Conservation (phyloP, 2,113 vertebrate species). For the Cnemophilus loriae region DNA sequence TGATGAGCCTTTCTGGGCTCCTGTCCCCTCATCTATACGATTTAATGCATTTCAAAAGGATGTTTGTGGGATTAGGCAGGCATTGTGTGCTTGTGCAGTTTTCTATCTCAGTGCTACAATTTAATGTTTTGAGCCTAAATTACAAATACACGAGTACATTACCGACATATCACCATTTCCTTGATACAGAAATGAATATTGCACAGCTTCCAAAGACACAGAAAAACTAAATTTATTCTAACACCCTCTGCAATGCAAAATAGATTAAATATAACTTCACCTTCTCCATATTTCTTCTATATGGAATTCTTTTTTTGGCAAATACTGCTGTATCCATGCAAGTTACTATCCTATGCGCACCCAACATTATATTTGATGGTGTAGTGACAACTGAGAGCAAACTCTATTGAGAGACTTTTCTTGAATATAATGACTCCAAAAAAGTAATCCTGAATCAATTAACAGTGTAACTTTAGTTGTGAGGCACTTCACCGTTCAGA, state of each 20-base stretch:
- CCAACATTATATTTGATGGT: background rate
- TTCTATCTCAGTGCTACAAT: background rate
- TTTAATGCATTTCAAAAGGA: background rate
- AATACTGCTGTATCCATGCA: background rate
- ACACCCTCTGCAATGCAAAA: background rate
- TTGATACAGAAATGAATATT: background rate
- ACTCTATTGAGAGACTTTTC: constrained; percentile 40
- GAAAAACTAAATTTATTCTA: background rate
- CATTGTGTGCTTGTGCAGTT: background rate
- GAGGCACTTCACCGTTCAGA: background rate
- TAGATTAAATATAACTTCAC: background rate
- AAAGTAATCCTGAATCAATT: constrained; percentile 51
- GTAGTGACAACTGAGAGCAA: constrained; percentile 14
- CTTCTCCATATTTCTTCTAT: background rate
- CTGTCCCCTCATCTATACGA: background rate
- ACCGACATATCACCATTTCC: background rate
- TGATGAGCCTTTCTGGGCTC: background rate
- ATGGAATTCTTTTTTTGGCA: background rate
- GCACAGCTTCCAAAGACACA: background rate
- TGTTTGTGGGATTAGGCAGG: background rate
- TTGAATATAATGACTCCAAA: constrained; percentile 33
- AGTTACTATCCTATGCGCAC: background rate
- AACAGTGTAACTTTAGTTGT: constrained; percentile 47
- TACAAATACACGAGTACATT: background rate
- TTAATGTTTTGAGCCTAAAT: background rate